These are phyloP conservation scores for Apodemia duryi DNA, from an alignment of 2,888 invertebrate genomes.

Conservation along the genomic window DNA sequence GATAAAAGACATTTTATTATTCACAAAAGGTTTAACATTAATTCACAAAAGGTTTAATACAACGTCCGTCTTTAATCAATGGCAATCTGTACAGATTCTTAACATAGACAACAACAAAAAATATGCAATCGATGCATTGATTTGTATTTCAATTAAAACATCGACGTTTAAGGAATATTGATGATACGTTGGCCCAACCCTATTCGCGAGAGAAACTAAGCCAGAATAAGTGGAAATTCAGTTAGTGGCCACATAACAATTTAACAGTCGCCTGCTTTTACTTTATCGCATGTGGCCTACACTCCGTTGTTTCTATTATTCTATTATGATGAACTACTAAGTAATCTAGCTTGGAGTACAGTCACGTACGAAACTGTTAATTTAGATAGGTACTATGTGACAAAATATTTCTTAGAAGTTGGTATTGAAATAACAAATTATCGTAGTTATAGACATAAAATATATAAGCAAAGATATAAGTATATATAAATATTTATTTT, in stretches of 20 bases:
- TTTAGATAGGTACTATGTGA: not conserved
- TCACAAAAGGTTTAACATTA: no score
- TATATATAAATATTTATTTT: no score
- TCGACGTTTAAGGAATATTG: not conserved
- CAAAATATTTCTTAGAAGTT: not conserved
- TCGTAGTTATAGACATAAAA: not conserved
- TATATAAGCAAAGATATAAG: no score
- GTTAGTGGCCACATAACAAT: constrained; percentile 40
- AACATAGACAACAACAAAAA: no score
- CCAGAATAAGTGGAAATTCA: constrained; percentile 51
- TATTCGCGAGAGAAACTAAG: constrained; percentile 39
- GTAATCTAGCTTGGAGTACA: constrained; percentile 8
- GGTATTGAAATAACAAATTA: not conserved
- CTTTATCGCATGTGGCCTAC: constrained; percentile 38
- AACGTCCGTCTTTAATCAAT: no score
- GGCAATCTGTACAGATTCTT: no score
- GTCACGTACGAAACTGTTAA: constrained; percentile 8
- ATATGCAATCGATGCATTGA: not conserved
- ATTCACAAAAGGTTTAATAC: no score
- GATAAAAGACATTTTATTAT: no score
- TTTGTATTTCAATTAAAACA: not conserved
- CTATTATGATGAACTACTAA: constrained; percentile 34
- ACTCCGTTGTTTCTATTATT: constrained; percentile 35
- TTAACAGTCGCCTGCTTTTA: constrained; percentile 41
- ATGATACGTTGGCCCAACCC: constrained; percentile 27